A percentile compares a stretch with the other conserved stretches of the same genome.
These are phyloP conservation scores for Conus canariensis DNA, from an alignment of 2,888 invertebrate species.

Conservation along the genomic window DNA sequence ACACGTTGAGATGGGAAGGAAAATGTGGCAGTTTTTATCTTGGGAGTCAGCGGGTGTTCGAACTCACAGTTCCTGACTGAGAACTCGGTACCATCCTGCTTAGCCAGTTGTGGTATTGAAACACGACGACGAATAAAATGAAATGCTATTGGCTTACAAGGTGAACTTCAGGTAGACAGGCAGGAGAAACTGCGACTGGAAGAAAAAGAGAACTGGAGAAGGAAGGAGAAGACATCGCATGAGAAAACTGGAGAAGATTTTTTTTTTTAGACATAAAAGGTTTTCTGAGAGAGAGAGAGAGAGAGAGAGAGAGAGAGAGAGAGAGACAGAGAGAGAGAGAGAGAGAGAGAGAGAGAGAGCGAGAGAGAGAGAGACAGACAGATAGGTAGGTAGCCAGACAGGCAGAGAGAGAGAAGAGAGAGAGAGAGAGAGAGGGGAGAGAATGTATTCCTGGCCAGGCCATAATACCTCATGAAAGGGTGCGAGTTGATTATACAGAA, in stretches of 20 bases:
- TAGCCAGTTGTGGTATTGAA: no score
- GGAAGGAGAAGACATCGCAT: neutral
- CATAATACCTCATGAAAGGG: no score
- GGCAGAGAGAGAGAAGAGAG: neutral
- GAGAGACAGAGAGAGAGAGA: neutral
- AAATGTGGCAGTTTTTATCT: no score
- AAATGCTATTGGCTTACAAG: no score
- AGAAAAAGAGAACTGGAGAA: neutral
- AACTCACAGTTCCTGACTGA: no score
- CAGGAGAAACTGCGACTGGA: neutral
- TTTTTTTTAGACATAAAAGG: no score
- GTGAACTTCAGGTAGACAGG: no score
- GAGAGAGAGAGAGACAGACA: neutral
- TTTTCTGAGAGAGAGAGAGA: neutral
- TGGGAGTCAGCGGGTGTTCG: no score
- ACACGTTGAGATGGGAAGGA: no score
- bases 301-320: constrained; percentile 2
- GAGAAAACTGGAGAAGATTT: neutral
- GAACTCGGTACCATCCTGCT: no score
- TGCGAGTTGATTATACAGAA: no score
- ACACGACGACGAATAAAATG: no score
- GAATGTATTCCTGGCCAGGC: neutral
- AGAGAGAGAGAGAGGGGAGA: neutral
- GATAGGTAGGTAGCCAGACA: neutral
- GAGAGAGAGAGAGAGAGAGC: neutral